These are phyloP conservation scores for Sarcophaga rosellei DNA, from an alignment of 2,888 invertebrate genomes.

Conservation along the genomic window DNA sequence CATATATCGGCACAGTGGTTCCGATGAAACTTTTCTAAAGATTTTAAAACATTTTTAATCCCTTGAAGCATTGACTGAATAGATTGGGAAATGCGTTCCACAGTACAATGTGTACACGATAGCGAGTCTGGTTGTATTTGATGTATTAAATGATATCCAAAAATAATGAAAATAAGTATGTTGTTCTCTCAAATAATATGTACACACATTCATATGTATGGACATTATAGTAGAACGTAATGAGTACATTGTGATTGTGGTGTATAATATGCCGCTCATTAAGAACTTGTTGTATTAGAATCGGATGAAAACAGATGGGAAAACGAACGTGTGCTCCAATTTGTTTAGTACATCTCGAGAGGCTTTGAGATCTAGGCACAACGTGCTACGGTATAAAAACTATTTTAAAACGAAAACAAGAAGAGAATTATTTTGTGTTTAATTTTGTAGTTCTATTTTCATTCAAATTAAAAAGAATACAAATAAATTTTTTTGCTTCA, in stretches of 20 bases:
- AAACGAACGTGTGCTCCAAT: constrained; percentile 50
- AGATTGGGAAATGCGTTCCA: background rate
- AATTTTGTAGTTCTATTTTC: constrained; percentile 28
- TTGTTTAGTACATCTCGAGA: constrained; percentile 61
- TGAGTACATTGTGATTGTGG: background rate
- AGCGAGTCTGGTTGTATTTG: background rate
- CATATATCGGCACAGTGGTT: background rate
- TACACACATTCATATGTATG: background rate
- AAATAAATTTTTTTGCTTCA: constrained; percentile 6
- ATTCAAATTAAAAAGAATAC: constrained; percentile 20
- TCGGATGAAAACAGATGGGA: constrained; percentile 57
- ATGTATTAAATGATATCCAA: background rate
- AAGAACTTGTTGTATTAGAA: constrained; percentile 32
- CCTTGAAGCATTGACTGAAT: background rate
- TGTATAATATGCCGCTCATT: constrained; percentile 29
- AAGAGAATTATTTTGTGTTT: constrained; percentile 11
- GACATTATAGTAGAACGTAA: background rate
- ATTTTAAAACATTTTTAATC: background rate
- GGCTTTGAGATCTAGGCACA: constrained; percentile 57
- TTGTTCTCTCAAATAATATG: background rate
- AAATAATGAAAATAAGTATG: too few species aligned
- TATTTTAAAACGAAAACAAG: constrained; percentile 47
- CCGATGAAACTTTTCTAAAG: background rate
- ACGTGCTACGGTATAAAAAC: constrained; percentile 53
- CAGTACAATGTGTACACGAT: background rate